These are phyloP conservation scores for Andrena praecox DNA, from an alignment of 2,888 invertebrate species.

Conservation along the genomic window DNA sequence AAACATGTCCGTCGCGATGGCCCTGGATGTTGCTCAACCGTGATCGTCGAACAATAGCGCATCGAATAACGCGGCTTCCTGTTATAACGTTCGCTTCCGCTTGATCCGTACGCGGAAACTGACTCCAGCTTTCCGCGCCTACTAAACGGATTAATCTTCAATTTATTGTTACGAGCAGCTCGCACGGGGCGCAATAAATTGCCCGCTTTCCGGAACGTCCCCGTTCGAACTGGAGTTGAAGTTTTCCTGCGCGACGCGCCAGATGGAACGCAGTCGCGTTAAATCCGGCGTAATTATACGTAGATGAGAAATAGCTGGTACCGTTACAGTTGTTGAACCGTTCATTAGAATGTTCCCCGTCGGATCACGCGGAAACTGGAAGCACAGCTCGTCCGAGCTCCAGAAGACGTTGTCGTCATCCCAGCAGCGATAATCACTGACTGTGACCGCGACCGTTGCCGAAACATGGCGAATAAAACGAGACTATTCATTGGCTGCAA, in stretches of 20 bases:
- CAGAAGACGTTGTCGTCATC: background rate
- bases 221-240: constrained; percentile 24
- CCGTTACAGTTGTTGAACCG: constrained; percentile 56
- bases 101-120: constrained; percentile 45
- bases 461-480: background rate
- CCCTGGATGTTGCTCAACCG: constrained; percentile 71
- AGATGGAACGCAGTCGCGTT: too few species aligned
- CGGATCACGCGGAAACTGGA: constrained; percentile 1
- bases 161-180: background rate
- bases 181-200: background rate
- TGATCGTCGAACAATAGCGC: constrained; percentile 71
- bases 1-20: constrained; percentile 41
- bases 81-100: constrained; percentile 56
- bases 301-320: constrained; percentile 49
- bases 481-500: background rate
- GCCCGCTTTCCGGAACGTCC: background rate
- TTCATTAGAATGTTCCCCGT: constrained; percentile 26
- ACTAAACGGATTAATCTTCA: background rate
- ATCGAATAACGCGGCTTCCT: constrained; percentile 73
- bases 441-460: background rate
- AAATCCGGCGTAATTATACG: constrained; percentile 41
- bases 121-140: constrained; percentile 11
- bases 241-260: constrained; percentile 11
- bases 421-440: background rate
- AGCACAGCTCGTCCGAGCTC: background rate